phyloP scores from a whole-genome alignment of 2,113 vertebrate species.

The Labeo rohita region DNA sequence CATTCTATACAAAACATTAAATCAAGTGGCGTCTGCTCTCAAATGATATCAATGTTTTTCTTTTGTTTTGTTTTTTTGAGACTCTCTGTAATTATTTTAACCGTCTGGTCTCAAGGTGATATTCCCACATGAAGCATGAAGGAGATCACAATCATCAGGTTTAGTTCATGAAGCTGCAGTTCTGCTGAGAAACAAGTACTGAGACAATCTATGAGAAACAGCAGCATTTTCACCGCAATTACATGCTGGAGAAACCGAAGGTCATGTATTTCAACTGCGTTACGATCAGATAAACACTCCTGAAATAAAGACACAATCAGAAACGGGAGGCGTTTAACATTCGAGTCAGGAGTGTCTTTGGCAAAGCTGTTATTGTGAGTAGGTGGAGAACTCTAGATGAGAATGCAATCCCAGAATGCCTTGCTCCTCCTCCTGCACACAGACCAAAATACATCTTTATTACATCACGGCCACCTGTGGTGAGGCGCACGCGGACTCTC shows the following conservation, averaged over 20 bases:
- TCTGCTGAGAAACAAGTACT: not conserved
- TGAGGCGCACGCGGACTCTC: not conserved
- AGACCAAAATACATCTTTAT: not conserved
- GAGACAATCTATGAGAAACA: not conserved
- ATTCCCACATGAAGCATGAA: not conserved
- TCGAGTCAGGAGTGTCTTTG: slow-evolving; percentile 12
- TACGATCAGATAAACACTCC: not conserved
- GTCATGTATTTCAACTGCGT: not conserved
- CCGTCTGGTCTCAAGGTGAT: too few species aligned
- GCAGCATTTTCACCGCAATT: not conserved
- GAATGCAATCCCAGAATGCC: slow-evolving; percentile 6
- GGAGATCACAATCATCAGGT: not conserved
- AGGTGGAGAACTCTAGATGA: not conserved
- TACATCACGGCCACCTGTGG: slow-evolving; percentile 9
- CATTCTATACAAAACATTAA: not conserved
- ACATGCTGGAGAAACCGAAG: not conserved
- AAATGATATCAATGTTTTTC: too few species aligned
- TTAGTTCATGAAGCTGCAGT: not conserved
- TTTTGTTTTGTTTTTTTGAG: too few species aligned
- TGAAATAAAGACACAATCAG: not conserved
- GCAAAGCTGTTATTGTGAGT: not conserved
- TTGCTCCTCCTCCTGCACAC: not conserved
- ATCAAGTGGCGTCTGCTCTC: too few species aligned
- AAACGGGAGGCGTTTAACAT: not conserved
- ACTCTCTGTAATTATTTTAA: too few species aligned